Evolutionary conservation across 1,140 invertebrate genomes (phyloP).

Genomic region (Dreissena polymorpha): DNA sequence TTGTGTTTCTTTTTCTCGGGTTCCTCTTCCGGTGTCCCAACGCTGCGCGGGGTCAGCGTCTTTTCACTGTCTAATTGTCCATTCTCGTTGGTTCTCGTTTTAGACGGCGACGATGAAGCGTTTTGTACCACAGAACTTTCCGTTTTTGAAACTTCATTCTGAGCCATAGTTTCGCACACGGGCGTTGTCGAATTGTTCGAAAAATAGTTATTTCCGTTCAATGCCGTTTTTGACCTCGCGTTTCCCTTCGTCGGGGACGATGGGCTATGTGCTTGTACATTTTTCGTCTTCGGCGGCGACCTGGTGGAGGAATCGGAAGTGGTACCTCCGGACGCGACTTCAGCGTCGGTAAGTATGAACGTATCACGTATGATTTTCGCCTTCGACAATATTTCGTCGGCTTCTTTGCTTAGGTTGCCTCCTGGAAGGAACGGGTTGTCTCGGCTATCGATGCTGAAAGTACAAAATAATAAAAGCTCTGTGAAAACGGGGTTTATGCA

Average conservation of each 20-base stretch:
- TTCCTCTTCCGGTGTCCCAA: conserved; percentile 53
- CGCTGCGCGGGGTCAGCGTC: conserved; percentile 57
- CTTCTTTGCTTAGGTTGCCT: conserved; percentile 95
- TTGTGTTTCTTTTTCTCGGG: conserved; percentile 72
- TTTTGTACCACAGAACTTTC: conserved; percentile 33
- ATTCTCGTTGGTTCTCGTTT: conserved; percentile 64
- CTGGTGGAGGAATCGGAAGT: not conserved
- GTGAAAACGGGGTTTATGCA: too few species aligned
- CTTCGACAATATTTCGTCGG: conserved; percentile 95
- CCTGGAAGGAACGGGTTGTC: conserved; percentile 98
- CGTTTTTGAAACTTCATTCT: conserved; percentile 6
- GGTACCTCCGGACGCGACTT: conserved; percentile 34
- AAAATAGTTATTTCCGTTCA: not conserved
- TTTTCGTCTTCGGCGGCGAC: too few species aligned
- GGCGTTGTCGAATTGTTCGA: not conserved
- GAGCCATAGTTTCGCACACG: conserved; percentile 21
- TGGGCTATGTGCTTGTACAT: too few species aligned
- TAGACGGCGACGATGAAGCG: not conserved
- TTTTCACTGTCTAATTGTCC: conserved; percentile 64
- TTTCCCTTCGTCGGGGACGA: not conserved
- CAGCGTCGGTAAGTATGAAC: conserved; percentile 69
- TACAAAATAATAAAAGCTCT: conserved; percentile 62
- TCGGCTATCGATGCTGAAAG: conserved; percentile 94
- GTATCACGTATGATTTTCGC: conserved; percentile 76
- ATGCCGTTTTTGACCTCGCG: not conserved